A percentile compares a stretch with the other conserved stretches of the same genome.
These are phyloP conservation scores for Automeris io DNA, from an alignment of 2,888 invertebrate genomes.

Conservation along the genomic window DNA sequence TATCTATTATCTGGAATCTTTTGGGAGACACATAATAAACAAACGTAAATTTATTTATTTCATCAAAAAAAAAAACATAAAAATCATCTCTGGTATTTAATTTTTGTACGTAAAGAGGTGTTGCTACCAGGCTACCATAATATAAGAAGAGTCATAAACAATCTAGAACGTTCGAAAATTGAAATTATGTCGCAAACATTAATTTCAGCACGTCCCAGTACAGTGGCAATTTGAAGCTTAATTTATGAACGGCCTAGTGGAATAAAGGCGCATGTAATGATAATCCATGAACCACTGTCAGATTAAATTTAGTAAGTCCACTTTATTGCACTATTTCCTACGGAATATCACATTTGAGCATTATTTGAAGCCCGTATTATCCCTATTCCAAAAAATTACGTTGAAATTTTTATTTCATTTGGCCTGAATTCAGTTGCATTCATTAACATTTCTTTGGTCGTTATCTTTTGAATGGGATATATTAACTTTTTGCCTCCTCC, in stretches of 20 bases:
- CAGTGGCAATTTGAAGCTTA: slow-evolving; percentile 21
- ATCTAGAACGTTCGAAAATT: neutral
- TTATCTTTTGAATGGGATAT: neutral
- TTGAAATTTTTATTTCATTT: neutral
- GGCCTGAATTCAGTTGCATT: neutral
- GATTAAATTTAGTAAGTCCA: slow-evolving; percentile 20
- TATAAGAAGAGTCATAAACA: neutral
- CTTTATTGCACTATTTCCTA: slow-evolving; percentile 8
- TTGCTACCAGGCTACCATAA: slow-evolving; percentile 3
- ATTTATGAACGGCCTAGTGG: slow-evolving; percentile 19
- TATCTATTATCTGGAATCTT: too few relatives aligned
- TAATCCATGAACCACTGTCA: slow-evolving; percentile 18
- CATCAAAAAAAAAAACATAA: neutral
- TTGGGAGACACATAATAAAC: too few relatives aligned
- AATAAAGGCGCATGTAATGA: slow-evolving; percentile 20
- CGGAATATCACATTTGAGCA: slow-evolving; percentile 7
- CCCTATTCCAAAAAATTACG: neutral
- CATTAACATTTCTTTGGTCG: neutral
- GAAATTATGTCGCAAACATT: slow-evolving; percentile 2
- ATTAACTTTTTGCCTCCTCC: neutral
- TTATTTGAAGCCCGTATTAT: neutral
- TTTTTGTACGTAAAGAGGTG: too few relatives aligned
- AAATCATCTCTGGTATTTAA: neutral
- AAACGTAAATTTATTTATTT: too few relatives aligned
- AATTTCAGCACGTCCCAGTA: slow-evolving; percentile 12